Conservation (phyloP, 2,797 vertebrate species). For the Danio aesculapii region DNA sequence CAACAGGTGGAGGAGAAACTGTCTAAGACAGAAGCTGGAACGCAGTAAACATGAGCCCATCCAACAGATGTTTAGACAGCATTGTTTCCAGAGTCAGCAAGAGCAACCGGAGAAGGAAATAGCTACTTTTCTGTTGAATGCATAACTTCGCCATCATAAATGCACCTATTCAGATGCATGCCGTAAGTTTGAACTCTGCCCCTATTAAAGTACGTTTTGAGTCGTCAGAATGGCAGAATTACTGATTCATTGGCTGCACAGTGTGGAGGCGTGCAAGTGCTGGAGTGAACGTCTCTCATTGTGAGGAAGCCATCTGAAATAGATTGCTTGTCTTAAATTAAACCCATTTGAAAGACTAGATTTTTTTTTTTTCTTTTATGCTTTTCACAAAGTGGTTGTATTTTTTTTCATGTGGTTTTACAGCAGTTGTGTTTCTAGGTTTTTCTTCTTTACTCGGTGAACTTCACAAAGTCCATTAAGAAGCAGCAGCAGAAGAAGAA, state of each 20-base stretch:
- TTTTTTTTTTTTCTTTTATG: not conserved
- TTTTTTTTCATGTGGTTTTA: slow-evolving; percentile 21
- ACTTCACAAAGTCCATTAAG: not conserved
- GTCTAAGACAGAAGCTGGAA: slow-evolving; percentile 6
- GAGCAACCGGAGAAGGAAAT: slow-evolving; percentile 74
- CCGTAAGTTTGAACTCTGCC: slow-evolving; percentile 32
- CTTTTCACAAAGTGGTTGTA: not conserved
- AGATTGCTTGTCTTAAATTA: slow-evolving; percentile 7
- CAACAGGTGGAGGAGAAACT: slow-evolving; percentile 21
- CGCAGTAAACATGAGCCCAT: not conserved
- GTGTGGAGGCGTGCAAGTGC: slow-evolving; percentile 3
- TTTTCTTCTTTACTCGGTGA: not conserved
- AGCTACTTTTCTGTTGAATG: slow-evolving; percentile 55
- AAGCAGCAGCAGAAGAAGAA: too few relatives aligned
- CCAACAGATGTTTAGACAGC: slow-evolving; percentile 12
- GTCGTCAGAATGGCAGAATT: slow-evolving; percentile 1
- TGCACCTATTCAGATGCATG: slow-evolving; percentile 17
- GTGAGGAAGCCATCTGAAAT: slow-evolving; percentile 13
- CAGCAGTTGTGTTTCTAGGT: not conserved
- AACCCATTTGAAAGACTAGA: slow-evolving; percentile 16
- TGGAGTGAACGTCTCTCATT: not conserved
- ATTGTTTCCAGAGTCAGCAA: slow-evolving; percentile 70
- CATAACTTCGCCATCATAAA: slow-evolving; percentile 43
- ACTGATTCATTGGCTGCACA: slow-evolving; percentile 1
- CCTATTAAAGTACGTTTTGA: slow-evolving; percentile 9